A percentile compares a stretch with the other conserved stretches of the same genome.
These are phyloP conservation scores for Tragopan temminckii DNA, from an alignment of 2,797 vertebrate species.

Conservation along the genomic window DNA sequence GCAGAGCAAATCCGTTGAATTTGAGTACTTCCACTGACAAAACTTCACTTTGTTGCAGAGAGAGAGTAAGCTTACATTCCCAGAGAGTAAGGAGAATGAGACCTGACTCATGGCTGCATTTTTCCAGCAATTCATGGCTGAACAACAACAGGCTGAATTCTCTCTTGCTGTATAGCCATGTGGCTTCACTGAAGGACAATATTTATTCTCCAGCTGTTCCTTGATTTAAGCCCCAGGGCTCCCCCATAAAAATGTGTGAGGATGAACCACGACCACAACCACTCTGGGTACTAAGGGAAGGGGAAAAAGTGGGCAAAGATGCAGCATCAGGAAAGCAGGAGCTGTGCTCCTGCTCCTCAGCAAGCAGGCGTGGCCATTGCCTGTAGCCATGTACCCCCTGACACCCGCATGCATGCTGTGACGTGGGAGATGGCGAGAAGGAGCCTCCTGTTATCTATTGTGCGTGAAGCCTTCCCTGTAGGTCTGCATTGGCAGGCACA, in stretches of 20 bases:
- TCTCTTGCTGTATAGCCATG: neutral
- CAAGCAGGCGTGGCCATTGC: neutral
- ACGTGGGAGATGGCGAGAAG: neutral
- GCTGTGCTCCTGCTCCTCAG: neutral
- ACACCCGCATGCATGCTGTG: neutral
- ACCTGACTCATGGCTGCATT: neutral
- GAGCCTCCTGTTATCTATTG: constrained; percentile 66
- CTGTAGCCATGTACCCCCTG: neutral
- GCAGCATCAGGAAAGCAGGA: neutral
- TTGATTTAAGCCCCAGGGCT: neutral
- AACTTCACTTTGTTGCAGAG: neutral
- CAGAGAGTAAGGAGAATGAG: neutral
- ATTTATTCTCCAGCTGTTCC: neutral
- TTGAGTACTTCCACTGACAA: neutral
- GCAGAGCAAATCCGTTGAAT: neutral
- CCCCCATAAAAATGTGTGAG: neutral
- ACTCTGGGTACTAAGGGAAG: neutral
- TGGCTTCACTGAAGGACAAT: neutral
- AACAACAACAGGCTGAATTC: neutral
- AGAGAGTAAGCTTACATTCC: neutral
- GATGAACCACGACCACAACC: neutral
- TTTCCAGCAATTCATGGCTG: neutral
- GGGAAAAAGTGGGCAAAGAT: neutral
- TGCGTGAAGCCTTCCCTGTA: constrained; percentile 57
- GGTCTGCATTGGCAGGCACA: constrained; percentile 13